Base-by-base conservation (phyloP, 2,888 invertebrate species). In the Bellardia pandia region DNA sequence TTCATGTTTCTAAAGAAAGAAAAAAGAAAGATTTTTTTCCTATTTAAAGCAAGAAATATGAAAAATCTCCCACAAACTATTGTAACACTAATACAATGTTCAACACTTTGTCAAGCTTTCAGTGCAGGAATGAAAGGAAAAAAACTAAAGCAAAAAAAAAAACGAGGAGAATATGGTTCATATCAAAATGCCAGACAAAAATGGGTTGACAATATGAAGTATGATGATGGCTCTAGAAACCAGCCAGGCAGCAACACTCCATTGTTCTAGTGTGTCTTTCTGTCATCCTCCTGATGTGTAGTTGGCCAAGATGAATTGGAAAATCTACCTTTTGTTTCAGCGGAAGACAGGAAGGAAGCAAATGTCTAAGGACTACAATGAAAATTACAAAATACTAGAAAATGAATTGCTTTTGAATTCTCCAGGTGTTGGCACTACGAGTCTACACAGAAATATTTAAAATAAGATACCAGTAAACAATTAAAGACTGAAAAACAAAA, bases 91-190 rank as follows among this genome's bases (percentile, higher is more conserved):
- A 66, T 60, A 76, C 71, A 76, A 64, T 71, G 53, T 71, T 72
- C 79, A 83, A 83, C 86, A 86, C 84, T 84, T 72, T 80, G 79
- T 84, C 84, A 86, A 66, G 75, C 69, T 85, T 79, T 75, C 48
- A 83, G 16, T 40, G 11, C 11, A 45, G 45, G 11, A 9, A 5
- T 9, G 56, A 62, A 37, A 42, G 13, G 11, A 64, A 64, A 23
- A 13, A 71, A 48, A 58, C 13, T 7, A 37, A 71, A 13, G 1
- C 40, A 23, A 16, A 37, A 56, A 8, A 8, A n/a, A 48, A 16
- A 53, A 23, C 8, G n/a, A 53, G 42, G 13, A 75, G 42, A 85
- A 80, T 85, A 85, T 85, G 79, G 68, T 85, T 75, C 75, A 75
- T 62, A 79, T 79, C 69, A 85, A 72, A 86, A 78, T 62, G 53